Percentiles rank a stretch among this genome's conserved stretches.
Conservation (phyloP, 2,113 vertebrate genomes). For the Pungitius pungitius region DNA sequence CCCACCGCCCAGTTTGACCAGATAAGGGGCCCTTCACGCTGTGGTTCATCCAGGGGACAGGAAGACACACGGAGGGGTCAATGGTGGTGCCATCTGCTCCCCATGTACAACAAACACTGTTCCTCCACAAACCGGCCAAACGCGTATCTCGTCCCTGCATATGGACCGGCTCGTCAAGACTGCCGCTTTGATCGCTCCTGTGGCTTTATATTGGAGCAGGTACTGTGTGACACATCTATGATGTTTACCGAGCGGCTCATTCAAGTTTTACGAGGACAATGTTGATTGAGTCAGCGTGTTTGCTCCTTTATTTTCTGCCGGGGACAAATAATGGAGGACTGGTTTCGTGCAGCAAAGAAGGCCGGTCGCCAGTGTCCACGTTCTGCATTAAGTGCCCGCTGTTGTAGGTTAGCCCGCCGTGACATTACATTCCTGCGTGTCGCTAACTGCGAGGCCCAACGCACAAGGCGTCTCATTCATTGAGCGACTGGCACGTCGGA, state of each 20-base stretch:
- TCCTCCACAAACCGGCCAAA: constrained; percentile 51
- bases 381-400: constrained; percentile 37
- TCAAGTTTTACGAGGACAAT: constrained; percentile 41
- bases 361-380: constrained; percentile 33
- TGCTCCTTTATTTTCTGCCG: constrained; percentile 23
- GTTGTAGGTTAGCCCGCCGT: constrained; percentile 50
- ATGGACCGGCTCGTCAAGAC: constrained; percentile 12
- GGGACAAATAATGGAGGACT: constrained; percentile 23
- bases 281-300: constrained; percentile 43
- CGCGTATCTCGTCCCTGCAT: constrained; percentile 22
- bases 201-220: constrained; percentile 43
- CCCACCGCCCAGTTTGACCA: constrained; percentile 78
- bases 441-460: constrained; percentile 36
- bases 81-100: constrained; percentile 70
- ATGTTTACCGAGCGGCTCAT: constrained; percentile 43
- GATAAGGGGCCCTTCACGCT: constrained; percentile 76
- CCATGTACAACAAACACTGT: constrained; percentile 55
- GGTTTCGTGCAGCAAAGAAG: background rate
- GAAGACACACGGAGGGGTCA: constrained; percentile 79
- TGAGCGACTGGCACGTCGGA: constrained; percentile 25
- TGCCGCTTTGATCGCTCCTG: constrained; percentile 26
- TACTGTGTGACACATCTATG: constrained; percentile 42
- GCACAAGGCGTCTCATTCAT: constrained; percentile 31
- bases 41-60: constrained; percentile 80
- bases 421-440: constrained; percentile 60